These are phyloP conservation scores for Paradisaea rubra DNA, from an alignment of 2,113 vertebrate genomes.

Conservation along the genomic window DNA sequence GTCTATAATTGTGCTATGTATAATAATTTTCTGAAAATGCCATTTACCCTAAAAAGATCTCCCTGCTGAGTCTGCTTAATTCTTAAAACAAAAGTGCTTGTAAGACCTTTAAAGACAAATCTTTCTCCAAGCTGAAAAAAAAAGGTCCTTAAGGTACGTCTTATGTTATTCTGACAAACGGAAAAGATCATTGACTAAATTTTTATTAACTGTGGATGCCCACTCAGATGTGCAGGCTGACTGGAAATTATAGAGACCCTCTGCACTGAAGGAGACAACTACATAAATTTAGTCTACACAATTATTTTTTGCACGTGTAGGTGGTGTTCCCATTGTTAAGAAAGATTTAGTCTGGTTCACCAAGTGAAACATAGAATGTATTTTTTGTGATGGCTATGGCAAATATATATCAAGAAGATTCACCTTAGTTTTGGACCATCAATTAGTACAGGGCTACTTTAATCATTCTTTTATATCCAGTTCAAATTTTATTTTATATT, in stretches of 20 bases:
- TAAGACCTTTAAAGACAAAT: not conserved
- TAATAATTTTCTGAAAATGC: slow-evolving; percentile 1
- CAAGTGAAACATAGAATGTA: not conserved
- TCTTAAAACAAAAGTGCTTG: not conserved
- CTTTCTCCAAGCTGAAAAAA: not conserved
- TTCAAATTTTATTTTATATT: not conserved
- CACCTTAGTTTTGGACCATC: not conserved
- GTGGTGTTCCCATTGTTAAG: not conserved
- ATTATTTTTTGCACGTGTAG: accelerated
- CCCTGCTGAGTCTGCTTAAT: not conserved
- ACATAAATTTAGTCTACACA: not conserved
- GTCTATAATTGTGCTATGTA: not conserved
- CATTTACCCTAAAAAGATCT: not conserved
- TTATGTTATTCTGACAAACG: not conserved
- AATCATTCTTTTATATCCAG: not conserved
- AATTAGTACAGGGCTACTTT: not conserved
- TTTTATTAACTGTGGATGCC: not conserved
- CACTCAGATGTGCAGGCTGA: not conserved
- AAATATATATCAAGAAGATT: not conserved
- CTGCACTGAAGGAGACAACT: not conserved
- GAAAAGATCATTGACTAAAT: not conserved
- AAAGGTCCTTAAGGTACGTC: not conserved
- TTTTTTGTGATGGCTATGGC: not conserved
- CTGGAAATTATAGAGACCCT: not conserved
- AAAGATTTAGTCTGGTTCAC: not conserved